phyloP scores from a whole-genome alignment of 2,888 invertebrate genomes.

The Agonum fuliginosum region DNA sequence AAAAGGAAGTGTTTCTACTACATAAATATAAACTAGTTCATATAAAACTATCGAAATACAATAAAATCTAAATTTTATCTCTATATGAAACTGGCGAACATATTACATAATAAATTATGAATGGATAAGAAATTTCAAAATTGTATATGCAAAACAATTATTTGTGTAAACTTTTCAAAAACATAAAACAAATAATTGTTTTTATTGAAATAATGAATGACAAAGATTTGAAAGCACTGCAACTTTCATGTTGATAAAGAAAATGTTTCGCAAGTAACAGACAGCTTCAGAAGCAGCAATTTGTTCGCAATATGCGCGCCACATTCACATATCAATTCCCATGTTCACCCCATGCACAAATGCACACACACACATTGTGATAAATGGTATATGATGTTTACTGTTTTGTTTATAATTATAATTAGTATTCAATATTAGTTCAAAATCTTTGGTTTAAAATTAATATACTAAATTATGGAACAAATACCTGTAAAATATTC shows the following conservation, averaged over 20 bases:
- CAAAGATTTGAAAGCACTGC: conserved; percentile 35
- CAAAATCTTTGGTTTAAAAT: conserved; percentile 26
- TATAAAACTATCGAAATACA: conserved; percentile 26
- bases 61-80: conserved; percentile 19
- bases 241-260: conserved; percentile 2
- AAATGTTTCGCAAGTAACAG: conserved; percentile 1
- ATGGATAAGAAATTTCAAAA: not conserved
- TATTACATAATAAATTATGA: conserved; percentile 27
- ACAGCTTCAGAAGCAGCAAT: conserved; percentile 46
- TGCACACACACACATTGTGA: conserved; percentile 53
- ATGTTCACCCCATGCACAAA: conserved; percentile 38
- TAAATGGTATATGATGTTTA: conserved; percentile 52
- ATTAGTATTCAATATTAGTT: conserved; percentile 45
- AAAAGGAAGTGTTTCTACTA: conserved; percentile 17
- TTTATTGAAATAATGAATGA: too few relatives aligned
- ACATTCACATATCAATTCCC: conserved; percentile 40
- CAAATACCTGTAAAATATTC: conserved; percentile 52
- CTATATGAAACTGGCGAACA: conserved; percentile 54
- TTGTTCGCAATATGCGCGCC: conserved; percentile 53
- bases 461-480: conserved; percentile 40
- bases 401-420: conserved; percentile 48
- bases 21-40: conserved; percentile 9
- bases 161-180: too few relatives aligned
- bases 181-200: too few relatives aligned
- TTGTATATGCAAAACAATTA: too few relatives aligned